Evolutionary conservation across 1,140 invertebrate species (phyloP).

Genomic region (Drosophila pectinifera): DNA sequence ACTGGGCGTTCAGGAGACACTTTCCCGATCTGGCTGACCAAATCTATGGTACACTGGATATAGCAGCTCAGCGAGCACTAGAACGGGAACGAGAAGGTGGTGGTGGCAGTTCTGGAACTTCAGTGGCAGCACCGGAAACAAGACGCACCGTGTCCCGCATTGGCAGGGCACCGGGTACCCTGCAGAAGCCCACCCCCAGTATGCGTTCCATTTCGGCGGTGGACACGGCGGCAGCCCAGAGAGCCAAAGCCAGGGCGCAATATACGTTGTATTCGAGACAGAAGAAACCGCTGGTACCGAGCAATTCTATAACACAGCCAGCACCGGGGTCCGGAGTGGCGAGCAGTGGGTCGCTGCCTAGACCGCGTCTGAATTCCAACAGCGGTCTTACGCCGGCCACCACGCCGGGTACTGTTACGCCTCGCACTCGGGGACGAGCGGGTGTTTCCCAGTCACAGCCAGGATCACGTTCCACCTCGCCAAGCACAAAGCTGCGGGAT

Average conservation of each 20-base stretch:
- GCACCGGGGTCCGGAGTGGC: slow-evolving; percentile 87
- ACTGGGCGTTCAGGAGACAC: slow-evolving; percentile 94
- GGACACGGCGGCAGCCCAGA: slow-evolving; percentile 94
- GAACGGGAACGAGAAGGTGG: slow-evolving; percentile 87
- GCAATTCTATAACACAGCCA: slow-evolving; percentile 83
- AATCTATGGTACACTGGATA: slow-evolving; percentile 93
- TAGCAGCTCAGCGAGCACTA: slow-evolving; percentile 93
- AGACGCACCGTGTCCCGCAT: slow-evolving; percentile 67
- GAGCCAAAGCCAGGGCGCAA: slow-evolving; percentile 92
- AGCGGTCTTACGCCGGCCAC: slow-evolving; percentile 77
- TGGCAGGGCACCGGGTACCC: slow-evolving; percentile 59
- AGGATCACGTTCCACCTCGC: slow-evolving; percentile 93
- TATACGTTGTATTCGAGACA: slow-evolving; percentile 91
- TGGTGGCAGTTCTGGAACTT: slow-evolving; percentile 23
- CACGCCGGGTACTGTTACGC: slow-evolving; percentile 86
- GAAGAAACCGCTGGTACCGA: slow-evolving; percentile 86
- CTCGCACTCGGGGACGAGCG: slow-evolving; percentile 86
- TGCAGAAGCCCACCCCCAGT: slow-evolving; percentile 83
- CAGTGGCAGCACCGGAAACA: slow-evolving; percentile 36
- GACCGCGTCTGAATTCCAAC: slow-evolving; percentile 60
- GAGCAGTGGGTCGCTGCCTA: slow-evolving; percentile 85
- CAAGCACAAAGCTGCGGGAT: slow-evolving; percentile 90
- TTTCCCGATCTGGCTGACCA: slow-evolving; percentile 96
- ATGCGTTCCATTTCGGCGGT: slow-evolving; percentile 96
- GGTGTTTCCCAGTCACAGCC: slow-evolving; percentile 95